Evolutionary conservation across 1,140 invertebrate species (phyloP).

Genomic region (Phymastichus coffea): DNA sequence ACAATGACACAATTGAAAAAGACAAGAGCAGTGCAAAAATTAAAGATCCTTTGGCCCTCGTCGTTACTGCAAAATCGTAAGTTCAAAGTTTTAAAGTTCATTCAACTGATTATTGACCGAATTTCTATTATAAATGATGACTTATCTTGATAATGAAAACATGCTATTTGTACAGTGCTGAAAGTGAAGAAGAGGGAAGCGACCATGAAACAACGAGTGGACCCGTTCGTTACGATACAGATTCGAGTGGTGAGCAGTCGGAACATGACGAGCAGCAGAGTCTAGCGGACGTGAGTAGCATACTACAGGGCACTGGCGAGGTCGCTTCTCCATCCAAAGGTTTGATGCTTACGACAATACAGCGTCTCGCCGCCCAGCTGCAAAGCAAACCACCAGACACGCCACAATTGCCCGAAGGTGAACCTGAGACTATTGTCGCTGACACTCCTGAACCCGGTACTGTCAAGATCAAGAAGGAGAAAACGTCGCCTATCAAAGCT

Average conservation of each 20-base stretch:
- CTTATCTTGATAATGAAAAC: not conserved
- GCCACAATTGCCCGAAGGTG: not conserved
- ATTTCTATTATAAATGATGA: not conserved
- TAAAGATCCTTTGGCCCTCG: constrained; percentile 36
- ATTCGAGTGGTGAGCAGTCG: constrained; percentile 45
- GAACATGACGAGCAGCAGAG: constrained; percentile 41
- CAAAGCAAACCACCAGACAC: constrained; percentile 36
- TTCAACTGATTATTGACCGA: not conserved
- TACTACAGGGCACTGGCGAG: constrained; percentile 44
- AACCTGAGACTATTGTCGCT: constrained; percentile 1
- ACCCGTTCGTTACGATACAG: constrained; percentile 39
- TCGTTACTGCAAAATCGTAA: constrained; percentile 22
- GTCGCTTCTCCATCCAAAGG: constrained; percentile 39
- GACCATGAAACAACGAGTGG: constrained; percentile 22
- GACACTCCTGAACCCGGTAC: not conserved
- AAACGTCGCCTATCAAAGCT: not conserved
- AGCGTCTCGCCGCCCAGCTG: constrained; percentile 48
- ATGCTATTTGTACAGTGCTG: not conserved
- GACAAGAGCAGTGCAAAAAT: constrained; percentile 29
- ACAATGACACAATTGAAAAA: not conserved
- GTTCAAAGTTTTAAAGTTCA: not conserved
- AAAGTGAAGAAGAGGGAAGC: constrained; percentile 28
- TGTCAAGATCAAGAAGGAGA: constrained; percentile 5
- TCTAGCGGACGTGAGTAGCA: constrained; percentile 46
- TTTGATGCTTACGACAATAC: constrained; percentile 51